These are phyloP conservation scores for Hydropsyche tenuis DNA, from an alignment of 1,140 invertebrate genomes.

Conservation along the genomic window DNA sequence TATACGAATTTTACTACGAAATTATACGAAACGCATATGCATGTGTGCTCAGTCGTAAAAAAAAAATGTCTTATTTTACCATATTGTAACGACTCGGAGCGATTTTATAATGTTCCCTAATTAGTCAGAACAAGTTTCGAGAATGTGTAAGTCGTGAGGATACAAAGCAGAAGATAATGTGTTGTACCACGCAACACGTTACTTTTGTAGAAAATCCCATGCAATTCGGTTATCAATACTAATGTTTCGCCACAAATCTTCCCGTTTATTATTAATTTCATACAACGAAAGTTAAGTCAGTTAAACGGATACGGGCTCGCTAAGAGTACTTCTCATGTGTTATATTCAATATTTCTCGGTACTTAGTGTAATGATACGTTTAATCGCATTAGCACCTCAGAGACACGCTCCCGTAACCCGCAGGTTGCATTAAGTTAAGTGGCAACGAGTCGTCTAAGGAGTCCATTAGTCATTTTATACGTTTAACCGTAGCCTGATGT, in stretches of 20 bases:
- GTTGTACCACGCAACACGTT: constrained; percentile 16
- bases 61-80: not conserved
- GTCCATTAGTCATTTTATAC: constrained; percentile 2
- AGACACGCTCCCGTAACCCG: constrained; percentile 3
- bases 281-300: too few species aligned
- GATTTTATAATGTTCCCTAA: constrained; percentile 18
- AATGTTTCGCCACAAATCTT: constrained; percentile 2
- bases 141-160: constrained; percentile 24
- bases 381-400: constrained; percentile 13
- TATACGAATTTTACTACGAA: constrained; percentile 3
- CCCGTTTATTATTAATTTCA: too few species aligned
- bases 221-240: constrained; percentile 24
- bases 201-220: constrained; percentile 17
- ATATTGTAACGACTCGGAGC: not conserved
- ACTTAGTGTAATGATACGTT: not conserved
- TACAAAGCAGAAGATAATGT: constrained; percentile 9
- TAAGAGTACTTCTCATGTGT: not conserved
- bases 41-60: not conserved
- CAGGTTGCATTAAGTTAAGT: constrained; percentile 13
- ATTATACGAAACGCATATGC: constrained; percentile 5
- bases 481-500: not conserved
- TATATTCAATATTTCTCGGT: constrained; percentile 8
- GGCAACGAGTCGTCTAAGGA: not conserved
- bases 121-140: constrained; percentile 17
- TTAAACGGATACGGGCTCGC: too few species aligned